Conservation (phyloP, 2,113 vertebrate species). For the Notothenia rossii region DNA sequence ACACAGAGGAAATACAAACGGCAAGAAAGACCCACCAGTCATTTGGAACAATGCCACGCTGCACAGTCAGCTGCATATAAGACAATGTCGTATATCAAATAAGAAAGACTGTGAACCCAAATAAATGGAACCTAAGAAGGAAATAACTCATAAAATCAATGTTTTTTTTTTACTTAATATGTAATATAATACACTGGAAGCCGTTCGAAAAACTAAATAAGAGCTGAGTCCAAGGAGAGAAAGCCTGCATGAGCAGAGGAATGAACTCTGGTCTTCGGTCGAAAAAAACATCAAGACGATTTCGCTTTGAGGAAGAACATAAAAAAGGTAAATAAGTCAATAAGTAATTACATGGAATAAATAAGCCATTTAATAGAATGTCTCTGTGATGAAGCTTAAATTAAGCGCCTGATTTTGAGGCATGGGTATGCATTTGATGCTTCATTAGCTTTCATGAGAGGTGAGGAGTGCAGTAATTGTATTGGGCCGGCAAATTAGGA, state of each 20-base stretch:
- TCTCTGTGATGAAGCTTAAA: constrained; percentile 10
- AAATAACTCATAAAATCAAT: constrained; percentile 13
- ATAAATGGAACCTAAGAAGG: constrained; percentile 31
- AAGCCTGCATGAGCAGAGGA: not conserved
- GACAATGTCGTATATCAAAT: constrained; percentile 13
- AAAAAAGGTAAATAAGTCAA: not conserved
- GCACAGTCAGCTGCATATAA: constrained; percentile 38
- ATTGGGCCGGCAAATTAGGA: constrained; percentile 5
- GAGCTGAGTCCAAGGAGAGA: constrained; percentile 3
- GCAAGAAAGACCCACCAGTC: constrained; percentile 41
- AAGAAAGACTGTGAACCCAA: constrained; percentile 17
- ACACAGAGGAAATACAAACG: constrained; percentile 65
- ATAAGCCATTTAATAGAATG: not conserved
- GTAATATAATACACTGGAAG: not conserved
- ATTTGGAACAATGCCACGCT: constrained; percentile 46
- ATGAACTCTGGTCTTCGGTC: constrained; percentile 3
- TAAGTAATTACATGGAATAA: no score
- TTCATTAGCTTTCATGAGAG: constrained; percentile 42
- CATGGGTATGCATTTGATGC: constrained; percentile 29
- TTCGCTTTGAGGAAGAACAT: not conserved
- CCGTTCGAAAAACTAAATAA: constrained; percentile 3
- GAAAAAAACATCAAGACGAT: constrained; percentile 8
- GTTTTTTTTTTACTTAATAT: constrained; percentile 7
- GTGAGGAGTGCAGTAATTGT: constrained; percentile 22
- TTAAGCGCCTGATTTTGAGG: constrained; percentile 31